Conservation (phyloP, 2,113 vertebrate species). For the Nerophis lumbriciformis region DNA sequence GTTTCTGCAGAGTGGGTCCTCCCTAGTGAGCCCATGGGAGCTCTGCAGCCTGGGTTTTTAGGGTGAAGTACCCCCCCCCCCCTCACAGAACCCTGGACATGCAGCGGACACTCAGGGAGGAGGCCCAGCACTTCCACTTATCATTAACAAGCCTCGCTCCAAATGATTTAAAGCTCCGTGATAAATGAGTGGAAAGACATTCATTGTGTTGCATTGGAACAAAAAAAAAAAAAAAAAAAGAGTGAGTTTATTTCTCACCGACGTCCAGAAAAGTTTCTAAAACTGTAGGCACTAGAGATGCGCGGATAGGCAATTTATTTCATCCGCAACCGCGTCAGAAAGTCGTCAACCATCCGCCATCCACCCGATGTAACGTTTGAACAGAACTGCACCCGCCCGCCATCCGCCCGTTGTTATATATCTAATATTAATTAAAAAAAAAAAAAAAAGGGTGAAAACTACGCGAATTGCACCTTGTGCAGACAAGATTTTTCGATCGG, state of each 20-base stretch:
- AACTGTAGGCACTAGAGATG: too few relatives aligned
- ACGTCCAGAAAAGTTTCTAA: too few relatives aligned
- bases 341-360: too few relatives aligned
- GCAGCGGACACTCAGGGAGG: slow-evolving; percentile 23
- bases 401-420: too few relatives aligned
- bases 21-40: slow-evolving; percentile 61
- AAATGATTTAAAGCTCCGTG: slow-evolving; percentile 62
- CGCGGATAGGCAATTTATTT: too few relatives aligned
- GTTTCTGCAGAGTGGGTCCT: slow-evolving; percentile 41
- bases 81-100: slow-evolving; percentile 38
- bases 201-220: slow-evolving; percentile 21
- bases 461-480: too few relatives aligned
- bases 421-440: too few relatives aligned
- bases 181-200: slow-evolving; percentile 59
- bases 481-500: too few relatives aligned
- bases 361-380: too few relatives aligned
- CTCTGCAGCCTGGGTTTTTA: slow-evolving; percentile 18
- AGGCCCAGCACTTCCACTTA: slow-evolving; percentile 52
- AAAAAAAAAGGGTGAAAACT: too few relatives aligned
- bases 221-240: slow-evolving; percentile 54
- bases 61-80: slow-evolving; percentile 67
- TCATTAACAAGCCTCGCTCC: slow-evolving; percentile 64
- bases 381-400: too few relatives aligned
- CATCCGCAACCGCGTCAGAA: too few relatives aligned
- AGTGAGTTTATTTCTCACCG: slow-evolving; percentile 34